Conservation (phyloP, 2,113 vertebrate species). For the Cephalopterus ornatus region DNA sequence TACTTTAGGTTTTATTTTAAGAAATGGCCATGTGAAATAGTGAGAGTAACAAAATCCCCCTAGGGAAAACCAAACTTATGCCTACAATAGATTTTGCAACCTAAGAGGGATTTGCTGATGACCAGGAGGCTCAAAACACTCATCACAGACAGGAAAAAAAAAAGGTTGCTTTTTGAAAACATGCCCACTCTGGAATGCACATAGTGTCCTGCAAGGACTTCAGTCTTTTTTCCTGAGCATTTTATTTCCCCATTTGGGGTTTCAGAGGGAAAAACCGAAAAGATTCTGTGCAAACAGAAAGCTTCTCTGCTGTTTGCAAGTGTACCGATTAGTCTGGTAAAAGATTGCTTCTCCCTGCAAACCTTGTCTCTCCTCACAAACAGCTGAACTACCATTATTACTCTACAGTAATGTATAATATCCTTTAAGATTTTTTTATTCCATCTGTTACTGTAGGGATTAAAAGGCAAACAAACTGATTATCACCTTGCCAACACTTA, state of each 20-base stretch:
- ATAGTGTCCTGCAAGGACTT: background rate
- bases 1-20: background rate
- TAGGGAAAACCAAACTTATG: background rate
- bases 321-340: background rate
- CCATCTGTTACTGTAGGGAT: background rate
- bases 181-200: background rate
- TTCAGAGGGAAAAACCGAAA: background rate
- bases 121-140: background rate
- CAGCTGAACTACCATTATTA: background rate
- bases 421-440: background rate
- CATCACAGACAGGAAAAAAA: background rate
- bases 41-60: background rate
- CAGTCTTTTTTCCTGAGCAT: background rate
- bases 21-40: background rate
- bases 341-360: background rate
- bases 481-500: conserved; percentile 38
- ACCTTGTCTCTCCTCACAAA: background rate
- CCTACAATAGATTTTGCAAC: background rate
- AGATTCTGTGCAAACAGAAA: background rate
- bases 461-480: conserved; percentile 22
- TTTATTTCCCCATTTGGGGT: background rate
- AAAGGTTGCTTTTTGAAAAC: background rate
- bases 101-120: background rate
- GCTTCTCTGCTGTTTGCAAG: background rate
- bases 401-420: background rate